These are phyloP conservation scores for Periophthalmus modestus DNA, from an alignment of 2,113 vertebrate species.

Conservation along the genomic window DNA sequence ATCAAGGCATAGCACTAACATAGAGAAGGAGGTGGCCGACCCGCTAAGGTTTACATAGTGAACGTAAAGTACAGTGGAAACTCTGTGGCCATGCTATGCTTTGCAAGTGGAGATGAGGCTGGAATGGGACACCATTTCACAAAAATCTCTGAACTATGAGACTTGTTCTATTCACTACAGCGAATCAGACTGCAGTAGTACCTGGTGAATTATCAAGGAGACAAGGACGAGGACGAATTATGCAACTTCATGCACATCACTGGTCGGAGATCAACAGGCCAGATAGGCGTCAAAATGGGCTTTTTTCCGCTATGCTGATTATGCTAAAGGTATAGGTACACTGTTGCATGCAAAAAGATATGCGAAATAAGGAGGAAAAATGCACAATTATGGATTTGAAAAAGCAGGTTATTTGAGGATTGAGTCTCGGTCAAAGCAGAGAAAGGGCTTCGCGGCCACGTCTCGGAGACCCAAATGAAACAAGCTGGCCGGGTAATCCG, in stretches of 20 bases:
- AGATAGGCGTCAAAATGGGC: no score
- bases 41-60: neutral
- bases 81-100: neutral
- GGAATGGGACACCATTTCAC: neutral
- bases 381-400: no score
- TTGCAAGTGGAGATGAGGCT: neutral
- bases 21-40: neutral
- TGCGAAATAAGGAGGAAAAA: no score
- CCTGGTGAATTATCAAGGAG: constrained; percentile 24
- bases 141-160: neutral
- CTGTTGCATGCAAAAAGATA: no score
- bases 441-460: no score
- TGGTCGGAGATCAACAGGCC: no score
- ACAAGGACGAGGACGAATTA: constrained; percentile 28
- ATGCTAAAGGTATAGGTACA: no score
- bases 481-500: no score
- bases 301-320: no score
- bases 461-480: no score
- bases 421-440: no score
- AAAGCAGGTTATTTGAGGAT: no score
- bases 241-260: constrained; percentile 39
- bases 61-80: neutral
- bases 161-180: neutral
- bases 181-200: neutral
- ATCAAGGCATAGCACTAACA: neutral